Percentiles rank a stretch among this genome's conserved stretches.
These are phyloP conservation scores for Palythoa grandiflora DNA, from an alignment of 92 coral and sea anemone species.

Conservation along the genomic window DNA sequence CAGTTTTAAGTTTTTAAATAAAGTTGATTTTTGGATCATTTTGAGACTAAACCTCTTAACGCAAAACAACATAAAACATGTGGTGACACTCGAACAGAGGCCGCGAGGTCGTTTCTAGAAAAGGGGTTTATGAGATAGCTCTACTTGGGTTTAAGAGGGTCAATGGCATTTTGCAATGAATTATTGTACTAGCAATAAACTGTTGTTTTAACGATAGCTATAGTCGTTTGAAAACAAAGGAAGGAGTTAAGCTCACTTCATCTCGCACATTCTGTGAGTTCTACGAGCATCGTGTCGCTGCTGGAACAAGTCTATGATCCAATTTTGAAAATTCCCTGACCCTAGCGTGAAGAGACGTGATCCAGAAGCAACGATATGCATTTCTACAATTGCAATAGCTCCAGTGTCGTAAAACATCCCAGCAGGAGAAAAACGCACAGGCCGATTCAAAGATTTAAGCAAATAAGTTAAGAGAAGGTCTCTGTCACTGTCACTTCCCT, in stretches of 20 bases:
- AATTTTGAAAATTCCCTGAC: slow-evolving; percentile 95
- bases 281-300: slow-evolving; percentile 61
- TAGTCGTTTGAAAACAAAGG: not conserved
- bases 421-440: slow-evolving; percentile 73
- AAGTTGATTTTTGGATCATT: not conserved
- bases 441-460: slow-evolving; percentile 66
- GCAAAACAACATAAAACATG: not conserved
- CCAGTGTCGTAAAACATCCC: slow-evolving; percentile 86
- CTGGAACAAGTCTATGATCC: slow-evolving; percentile 84
- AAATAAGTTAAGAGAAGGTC: slow-evolving; percentile 63
- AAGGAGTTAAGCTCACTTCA: slow-evolving; percentile 43
- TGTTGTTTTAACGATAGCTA: slow-evolving; percentile 27
- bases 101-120: not conserved
- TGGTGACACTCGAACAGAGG: not conserved
- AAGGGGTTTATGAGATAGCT: not conserved
- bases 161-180: slow-evolving; percentile 5
- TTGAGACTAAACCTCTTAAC: not conserved
- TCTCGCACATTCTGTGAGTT: slow-evolving; percentile 90
- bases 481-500: slow-evolving; percentile 67
- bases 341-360: slow-evolving; percentile 88
- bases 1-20: not conserved
- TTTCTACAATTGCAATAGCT: slow-evolving; percentile 89
- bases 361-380: slow-evolving; percentile 94
- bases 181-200: slow-evolving; percentile 18
- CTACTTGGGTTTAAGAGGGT: slow-evolving; percentile 20